Base-by-base conservation (phyloP, 2,113 vertebrate species). In the Zosterops pallidus region DNA sequence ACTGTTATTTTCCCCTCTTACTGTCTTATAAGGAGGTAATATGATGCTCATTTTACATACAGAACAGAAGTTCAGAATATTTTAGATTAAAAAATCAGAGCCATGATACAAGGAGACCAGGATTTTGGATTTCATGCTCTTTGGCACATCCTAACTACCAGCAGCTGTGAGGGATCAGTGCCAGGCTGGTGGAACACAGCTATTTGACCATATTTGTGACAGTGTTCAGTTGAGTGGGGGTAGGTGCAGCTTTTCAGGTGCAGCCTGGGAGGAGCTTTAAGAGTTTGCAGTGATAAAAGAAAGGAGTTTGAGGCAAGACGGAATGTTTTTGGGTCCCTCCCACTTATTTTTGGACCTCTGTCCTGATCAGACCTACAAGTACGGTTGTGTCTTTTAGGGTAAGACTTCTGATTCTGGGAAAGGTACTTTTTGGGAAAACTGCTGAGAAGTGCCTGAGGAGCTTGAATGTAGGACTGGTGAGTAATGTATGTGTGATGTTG, bases 271-370 rank as follows among this genome's bases (percentile, higher is more conserved):
- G 21, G 17, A 69, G 41, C 3, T 5, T 23, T 11, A 42, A 14
- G 28, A 76, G 39, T 5, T 37, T 57, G 3, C 6, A 29, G 13
- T 19, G 21, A 19, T 41, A 2, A 19, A 65, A 29, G 2, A 19
- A 65, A 26, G 2, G 3, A 2, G 3, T 22, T n/a, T 68, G 17
- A 75, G 28, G 15, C 3, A 17, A 17, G 0, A 4, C 1, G 15
- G 2, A 29, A 2, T 0, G 0, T 3, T 41, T 18, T 59, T 13
- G 11, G 3, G 1, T 15, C 16, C 1, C 1, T 8, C 8, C 2
- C 0, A 5, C 0, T 1, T 0, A 0, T 22, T 0, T 39, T 8
- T 9, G 6, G 14, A 11, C 2, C 0, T 62, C 6, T 57, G 2
- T 22, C 3, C 24, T 26, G 2, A 6, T 84, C 2, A 6, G 26